Evolutionary conservation across 23 tunicate genomes (phyloP), one percentile per base, ranked within the genome.

Genomic region (Ciona savignyi): DNA sequence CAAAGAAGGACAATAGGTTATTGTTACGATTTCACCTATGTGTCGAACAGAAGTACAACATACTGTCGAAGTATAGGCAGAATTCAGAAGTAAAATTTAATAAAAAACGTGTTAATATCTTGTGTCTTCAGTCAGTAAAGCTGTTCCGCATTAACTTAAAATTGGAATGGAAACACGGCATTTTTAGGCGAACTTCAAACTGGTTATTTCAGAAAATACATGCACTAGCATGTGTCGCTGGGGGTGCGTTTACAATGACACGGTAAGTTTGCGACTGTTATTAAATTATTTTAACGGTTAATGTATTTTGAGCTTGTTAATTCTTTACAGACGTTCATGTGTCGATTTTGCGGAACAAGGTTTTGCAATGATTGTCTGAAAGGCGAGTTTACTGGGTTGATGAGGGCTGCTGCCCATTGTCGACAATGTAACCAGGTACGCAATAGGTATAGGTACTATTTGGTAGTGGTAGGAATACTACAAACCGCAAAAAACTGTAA

Each of bases 241-340:
- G 96, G 96, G 96, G 60, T 88, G 96, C 76, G 96, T 88, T 4
- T 88, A 88, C 80, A 88, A 81, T 60, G 96, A 88, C 65, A 88
- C 96, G 80, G 96, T 88, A 74, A 77, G 87, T 23, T n/a, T n/a
- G n/a, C n/a, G n/a, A n/a, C n/a, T n/a, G n/a, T n/a, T n/a, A n/a
- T n/a, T n/a, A n/a, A n/a, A n/a, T n/a, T n/a, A n/a, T n/a, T n/a
- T n/a, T n/a, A n/a, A n/a, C n/a, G n/a, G n/a, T n/a, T 20, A 15
- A 9, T 22, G 25, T 20, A 64, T 64, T 64, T 15, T 72, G 68
- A 48, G n/a, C n/a, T n/a, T n/a, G n/a, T n/a, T n/a, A n/a, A n/a
- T n/a, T n/a, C n/a, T n/a, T 56, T 80, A 25, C 80, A 88, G 96
- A 82, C 87, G 19, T 88, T 30, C 66, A 88, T 88, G 96, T 88